These are phyloP conservation scores for Percopsis transmontana DNA, from an alignment of 2,113 vertebrate genomes.

Conservation along the genomic window DNA sequence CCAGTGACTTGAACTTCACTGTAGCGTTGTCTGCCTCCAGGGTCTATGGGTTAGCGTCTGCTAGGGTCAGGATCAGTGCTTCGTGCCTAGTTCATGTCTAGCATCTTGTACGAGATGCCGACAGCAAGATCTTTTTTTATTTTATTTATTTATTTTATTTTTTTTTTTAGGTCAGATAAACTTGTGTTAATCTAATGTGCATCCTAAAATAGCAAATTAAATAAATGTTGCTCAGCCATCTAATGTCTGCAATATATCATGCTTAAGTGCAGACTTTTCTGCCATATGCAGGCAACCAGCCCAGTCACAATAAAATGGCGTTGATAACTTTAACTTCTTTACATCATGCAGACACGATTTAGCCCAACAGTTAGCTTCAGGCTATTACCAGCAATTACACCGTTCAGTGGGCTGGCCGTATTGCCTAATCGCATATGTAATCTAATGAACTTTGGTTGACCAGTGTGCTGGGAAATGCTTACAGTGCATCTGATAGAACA, in stretches of 20 bases:
- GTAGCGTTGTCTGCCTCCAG: no score
- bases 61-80: no score
- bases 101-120: no score
- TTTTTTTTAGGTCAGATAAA: no score
- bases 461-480: constrained; percentile 1
- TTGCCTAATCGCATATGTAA: constrained; percentile 15
- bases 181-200: not conserved
- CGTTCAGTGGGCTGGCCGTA: constrained; percentile 5
- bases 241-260: not conserved
- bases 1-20: no score
- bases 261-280: not conserved
- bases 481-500: not conserved
- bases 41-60: no score
- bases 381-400: constrained; percentile 10
- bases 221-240: not conserved
- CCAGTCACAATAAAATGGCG: not conserved
- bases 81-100: no score
- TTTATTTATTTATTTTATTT: no score
- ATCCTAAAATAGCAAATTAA: not conserved
- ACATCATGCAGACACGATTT: not conserved
- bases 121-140: no score
- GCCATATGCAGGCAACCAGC: not conserved
- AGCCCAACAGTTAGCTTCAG: constrained; percentile 1
- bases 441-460: not conserved
- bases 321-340: not conserved